Conservation (phyloP, 2,888 invertebrate genomes). For the Panzeria rudis region DNA sequence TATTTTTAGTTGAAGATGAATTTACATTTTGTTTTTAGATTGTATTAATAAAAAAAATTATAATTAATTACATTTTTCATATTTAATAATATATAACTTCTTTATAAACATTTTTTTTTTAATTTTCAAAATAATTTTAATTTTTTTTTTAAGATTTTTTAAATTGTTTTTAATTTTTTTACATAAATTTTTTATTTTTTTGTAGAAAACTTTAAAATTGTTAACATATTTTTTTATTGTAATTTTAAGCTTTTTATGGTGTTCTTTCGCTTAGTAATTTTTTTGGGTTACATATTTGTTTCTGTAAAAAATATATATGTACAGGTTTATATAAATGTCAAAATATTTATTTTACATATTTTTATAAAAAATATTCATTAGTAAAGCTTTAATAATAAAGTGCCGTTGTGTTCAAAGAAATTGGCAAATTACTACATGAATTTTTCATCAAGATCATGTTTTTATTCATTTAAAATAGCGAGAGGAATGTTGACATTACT, state of each 20-base stretch:
- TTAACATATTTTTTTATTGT: slow-evolving; percentile 36
- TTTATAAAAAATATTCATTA: slow-evolving; percentile 43
- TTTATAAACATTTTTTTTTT: slow-evolving; percentile 56
- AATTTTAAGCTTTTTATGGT: slow-evolving; percentile 59
- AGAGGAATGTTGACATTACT: too few species aligned
- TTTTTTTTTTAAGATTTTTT: slow-evolving; percentile 61
- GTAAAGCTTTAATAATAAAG: slow-evolving; percentile 10
- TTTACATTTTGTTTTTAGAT: slow-evolving; percentile 57
- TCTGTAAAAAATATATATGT: slow-evolving; percentile 74
- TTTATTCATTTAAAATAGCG: too few species aligned
- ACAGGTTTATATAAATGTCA: slow-evolving; percentile 61
- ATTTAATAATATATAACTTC: slow-evolving; percentile 53
- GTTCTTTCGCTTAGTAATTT: slow-evolving; percentile 72
- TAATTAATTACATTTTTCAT: slow-evolving; percentile 45
- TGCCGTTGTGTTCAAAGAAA: slow-evolving; percentile 39
- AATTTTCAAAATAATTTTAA: slow-evolving; percentile 47
- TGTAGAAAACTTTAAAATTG: slow-evolving; percentile 62
- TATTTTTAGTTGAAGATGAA: slow-evolving; percentile 58
- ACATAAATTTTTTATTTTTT: slow-evolving; percentile 41
- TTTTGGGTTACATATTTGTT: slow-evolving; percentile 69
- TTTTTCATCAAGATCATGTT: not conserved
- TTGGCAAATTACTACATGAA: not conserved
- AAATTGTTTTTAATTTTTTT: slow-evolving; percentile 58
- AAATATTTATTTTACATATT: slow-evolving; percentile 30
- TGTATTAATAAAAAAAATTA: slow-evolving; percentile 42